These are phyloP conservation scores for Brassicogethes aeneus DNA, from an alignment of 2,888 invertebrate species.

Conservation along the genomic window DNA sequence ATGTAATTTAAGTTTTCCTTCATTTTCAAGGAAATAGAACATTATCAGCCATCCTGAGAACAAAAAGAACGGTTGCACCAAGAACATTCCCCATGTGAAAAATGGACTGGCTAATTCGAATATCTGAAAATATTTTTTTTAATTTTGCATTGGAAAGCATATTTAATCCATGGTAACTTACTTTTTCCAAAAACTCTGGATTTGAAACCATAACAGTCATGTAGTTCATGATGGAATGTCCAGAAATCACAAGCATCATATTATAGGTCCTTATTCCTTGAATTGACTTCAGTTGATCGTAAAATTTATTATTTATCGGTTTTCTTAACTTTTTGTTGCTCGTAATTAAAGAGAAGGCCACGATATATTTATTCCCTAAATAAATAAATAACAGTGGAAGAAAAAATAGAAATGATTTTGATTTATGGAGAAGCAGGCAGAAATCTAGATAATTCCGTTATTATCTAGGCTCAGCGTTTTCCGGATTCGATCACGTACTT, in stretches of 20 bases:
- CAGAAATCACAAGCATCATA: neutral
- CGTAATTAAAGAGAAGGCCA: neutral
- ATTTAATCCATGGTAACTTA: no score
- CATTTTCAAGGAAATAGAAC: neutral
- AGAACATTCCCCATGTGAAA: neutral
- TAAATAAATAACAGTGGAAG: no score
- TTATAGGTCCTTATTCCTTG: neutral
- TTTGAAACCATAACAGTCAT: neutral
- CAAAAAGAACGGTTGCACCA: neutral
- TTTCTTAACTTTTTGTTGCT: neutral
- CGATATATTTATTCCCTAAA: conserved; percentile 1
- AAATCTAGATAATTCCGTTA: no score
- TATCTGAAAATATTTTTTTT: neutral
- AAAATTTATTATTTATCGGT: neutral
- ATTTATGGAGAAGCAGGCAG: no score
- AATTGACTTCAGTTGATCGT: neutral
- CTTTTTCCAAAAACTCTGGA: neutral
- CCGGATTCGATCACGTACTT: no score
- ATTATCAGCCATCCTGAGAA: neutral
- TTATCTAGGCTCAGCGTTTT: no score
- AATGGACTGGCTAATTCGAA: neutral
- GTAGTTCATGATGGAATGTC: neutral
- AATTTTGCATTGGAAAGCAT: no score
- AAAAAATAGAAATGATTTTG: no score
- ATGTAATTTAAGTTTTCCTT: no score